These are phyloP conservation scores for Saguinus midas DNA, from an alignment of 2,113 vertebrate species.

Conservation along the genomic window DNA sequence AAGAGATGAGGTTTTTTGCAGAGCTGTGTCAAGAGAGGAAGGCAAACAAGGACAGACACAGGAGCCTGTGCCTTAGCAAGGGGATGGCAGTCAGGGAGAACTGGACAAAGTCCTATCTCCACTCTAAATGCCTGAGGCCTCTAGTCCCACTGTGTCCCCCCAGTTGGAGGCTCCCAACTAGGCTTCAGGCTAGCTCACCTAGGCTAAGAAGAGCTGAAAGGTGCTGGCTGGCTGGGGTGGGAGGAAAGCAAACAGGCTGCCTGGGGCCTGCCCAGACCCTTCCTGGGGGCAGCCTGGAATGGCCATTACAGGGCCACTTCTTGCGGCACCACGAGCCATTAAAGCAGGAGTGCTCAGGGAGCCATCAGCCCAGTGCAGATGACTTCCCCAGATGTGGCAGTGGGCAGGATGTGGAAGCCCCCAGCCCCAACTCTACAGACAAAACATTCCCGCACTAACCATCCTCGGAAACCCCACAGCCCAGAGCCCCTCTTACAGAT, in stretches of 20 bases:
- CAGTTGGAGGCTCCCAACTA: not conserved
- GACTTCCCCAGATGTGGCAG: conserved; percentile 95
- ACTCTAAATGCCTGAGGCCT: not conserved
- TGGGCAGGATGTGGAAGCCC: conserved; percentile 93
- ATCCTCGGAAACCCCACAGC: conserved; percentile 81
- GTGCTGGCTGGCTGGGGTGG: not conserved
- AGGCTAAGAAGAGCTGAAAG: not conserved
- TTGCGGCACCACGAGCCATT: conserved; percentile 96
- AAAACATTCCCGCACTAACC: conserved; percentile 86
- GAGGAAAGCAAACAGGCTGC: conserved; percentile 48
- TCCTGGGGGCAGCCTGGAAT: conserved; percentile 84
- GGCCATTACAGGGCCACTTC: conserved; percentile 90
- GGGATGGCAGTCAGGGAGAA: not conserved
- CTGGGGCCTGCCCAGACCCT: conserved; percentile 49
- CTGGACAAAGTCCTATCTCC: not conserved
- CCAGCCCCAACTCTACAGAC: conserved; percentile 84
- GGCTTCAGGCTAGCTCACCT: not conserved
- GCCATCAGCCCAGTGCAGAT: conserved; percentile 87
- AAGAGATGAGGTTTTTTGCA: conserved; percentile 11
- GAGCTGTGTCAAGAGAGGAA: conserved; percentile 8
- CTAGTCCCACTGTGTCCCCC: not conserved
- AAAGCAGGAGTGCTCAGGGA: conserved; percentile 89
- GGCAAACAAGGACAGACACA: not conserved
- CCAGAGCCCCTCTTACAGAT: conserved; percentile 81
- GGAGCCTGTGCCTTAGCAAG: not conserved